Conservation (phyloP, 2,797 vertebrate species). For the Intellagama lesueurii region DNA sequence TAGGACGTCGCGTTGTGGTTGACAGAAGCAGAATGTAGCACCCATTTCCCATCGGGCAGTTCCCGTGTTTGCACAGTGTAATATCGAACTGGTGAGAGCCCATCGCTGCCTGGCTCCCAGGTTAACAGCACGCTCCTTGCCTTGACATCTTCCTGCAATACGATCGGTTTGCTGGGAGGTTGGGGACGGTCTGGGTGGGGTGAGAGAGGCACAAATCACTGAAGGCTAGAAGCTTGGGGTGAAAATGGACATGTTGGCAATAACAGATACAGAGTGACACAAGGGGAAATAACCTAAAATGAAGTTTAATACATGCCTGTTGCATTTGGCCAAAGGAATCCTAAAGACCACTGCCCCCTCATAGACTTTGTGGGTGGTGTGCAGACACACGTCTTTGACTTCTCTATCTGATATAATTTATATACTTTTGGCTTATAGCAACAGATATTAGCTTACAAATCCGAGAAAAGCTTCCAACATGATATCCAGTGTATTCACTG, state of each 20-base stretch:
- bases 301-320: background rate
- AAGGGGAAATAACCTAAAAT: no score
- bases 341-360: background rate
- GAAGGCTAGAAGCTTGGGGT: fast-evolving
- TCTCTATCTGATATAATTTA: background rate
- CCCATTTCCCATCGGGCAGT: slow-evolving; percentile 89
- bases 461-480: background rate
- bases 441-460: background rate
- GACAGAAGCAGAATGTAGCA: slow-evolving; percentile 87
- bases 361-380: background rate
- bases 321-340: background rate
- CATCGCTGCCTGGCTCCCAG: slow-evolving; percentile 96
- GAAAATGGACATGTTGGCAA: background rate
- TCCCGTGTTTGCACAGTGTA: slow-evolving; percentile 94
- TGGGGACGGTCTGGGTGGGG: slow-evolving; percentile 87
- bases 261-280: no score
- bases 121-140: slow-evolving; percentile 88
- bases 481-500: background rate
- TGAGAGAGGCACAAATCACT: slow-evolving; percentile 3
- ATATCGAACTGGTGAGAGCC: slow-evolving; percentile 95
- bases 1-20: slow-evolving; percentile 88
- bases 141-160: slow-evolving; percentile 88
- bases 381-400: background rate
- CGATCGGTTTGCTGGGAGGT: slow-evolving; percentile 89
- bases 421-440: background rate